Conservation (phyloP, 2,888 invertebrate species). For the Microctonus brassicae region DNA sequence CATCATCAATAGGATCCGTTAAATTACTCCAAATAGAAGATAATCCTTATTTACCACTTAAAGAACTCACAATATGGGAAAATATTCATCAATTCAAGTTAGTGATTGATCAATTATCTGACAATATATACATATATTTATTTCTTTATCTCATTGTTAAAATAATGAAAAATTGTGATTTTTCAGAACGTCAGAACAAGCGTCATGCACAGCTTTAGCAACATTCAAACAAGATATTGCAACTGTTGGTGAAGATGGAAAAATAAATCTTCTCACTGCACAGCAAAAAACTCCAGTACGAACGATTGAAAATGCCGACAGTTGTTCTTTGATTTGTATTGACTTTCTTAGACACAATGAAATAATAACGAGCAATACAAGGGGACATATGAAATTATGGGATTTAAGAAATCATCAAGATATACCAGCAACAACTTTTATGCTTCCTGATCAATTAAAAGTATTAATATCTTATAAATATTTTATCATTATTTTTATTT, state of each 20-base stretch:
- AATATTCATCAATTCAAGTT: constrained; percentile 77
- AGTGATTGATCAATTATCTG: constrained; percentile 41
- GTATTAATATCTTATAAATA: constrained; percentile 45
- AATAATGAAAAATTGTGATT: background rate
- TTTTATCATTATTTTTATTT: constrained; percentile 7
- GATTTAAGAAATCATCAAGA: constrained; percentile 79
- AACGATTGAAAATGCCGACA: constrained; percentile 80
- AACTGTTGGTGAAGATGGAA: constrained; percentile 89
- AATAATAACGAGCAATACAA: constrained; percentile 86
- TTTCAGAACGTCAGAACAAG: constrained; percentile 66
- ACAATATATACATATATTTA: background rate
- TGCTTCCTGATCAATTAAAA: constrained; percentile 77
- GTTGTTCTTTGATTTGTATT: constrained; percentile 83
- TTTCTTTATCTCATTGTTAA: constrained; percentile 7
- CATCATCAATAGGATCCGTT: constrained; percentile 77
- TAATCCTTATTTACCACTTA: constrained; percentile 73
- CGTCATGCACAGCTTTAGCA: constrained; percentile 84
- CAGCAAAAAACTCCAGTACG: constrained; percentile 71
- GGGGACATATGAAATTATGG: constrained; percentile 92
- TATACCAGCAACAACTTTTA: constrained; percentile 79
- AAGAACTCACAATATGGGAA: constrained; percentile 76
- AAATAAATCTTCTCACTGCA: constrained; percentile 73
- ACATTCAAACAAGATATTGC: constrained; percentile 84
- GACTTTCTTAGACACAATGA: constrained; percentile 82
- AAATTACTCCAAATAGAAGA: constrained; percentile 77